Conservation (phyloP, 2,888 invertebrate species). For the Dorcus hopei region DNA sequence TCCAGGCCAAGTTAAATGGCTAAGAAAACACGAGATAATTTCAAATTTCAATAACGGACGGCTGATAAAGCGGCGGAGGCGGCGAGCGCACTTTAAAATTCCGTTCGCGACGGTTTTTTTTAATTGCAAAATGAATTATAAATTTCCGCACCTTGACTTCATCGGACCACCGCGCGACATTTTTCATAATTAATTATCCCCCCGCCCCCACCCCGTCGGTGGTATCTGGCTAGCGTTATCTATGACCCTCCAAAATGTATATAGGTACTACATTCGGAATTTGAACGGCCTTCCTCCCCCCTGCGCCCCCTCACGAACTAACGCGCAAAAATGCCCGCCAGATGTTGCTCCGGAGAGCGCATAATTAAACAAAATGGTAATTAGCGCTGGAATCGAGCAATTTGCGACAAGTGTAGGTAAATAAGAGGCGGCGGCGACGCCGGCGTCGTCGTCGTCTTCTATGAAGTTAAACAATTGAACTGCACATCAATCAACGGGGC, state of each 20-base stretch:
- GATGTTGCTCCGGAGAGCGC: no score
- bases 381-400: slow-evolving; percentile 29
- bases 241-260: no score
- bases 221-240: no score
- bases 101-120: background rate
- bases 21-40: slow-evolving; percentile 50
- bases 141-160: background rate
- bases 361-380: slow-evolving; percentile 16
- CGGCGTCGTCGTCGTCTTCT: background rate
- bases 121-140: background rate
- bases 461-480: slow-evolving; percentile 42
- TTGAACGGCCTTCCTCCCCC: no score
- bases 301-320: background rate
- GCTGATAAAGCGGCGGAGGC: slow-evolving; percentile 1
- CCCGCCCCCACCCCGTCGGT: background rate
- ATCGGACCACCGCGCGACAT: background rate
- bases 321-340: background rate
- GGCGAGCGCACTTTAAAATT: background rate
- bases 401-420: slow-evolving; percentile 28
- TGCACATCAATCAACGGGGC: slow-evolving; percentile 40
- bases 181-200: background rate
- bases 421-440: slow-evolving; percentile 22
- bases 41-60: slow-evolving; percentile 41
- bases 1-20: slow-evolving; percentile 47
- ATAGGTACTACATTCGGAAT: no score